Percentiles rank a stretch among this genome's conserved stretches.
phyloP scores from a whole-genome alignment of 1,140 invertebrate genomes.

The Bombyx mori region ASM3026992v2 NC_085116.1:1938001-1938500 shows the following conservation, averaged over 20 bases:
- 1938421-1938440: too few relatives aligned
- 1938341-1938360: too few relatives aligned
- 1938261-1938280: constrained; percentile 95
- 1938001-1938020: too few relatives aligned
- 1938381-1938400: too few relatives aligned
- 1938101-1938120: not conserved
- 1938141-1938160: not conserved
- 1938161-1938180: constrained; percentile 75
- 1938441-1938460: too few relatives aligned
- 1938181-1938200: constrained; percentile 91
- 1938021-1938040: not conserved
- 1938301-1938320: constrained; percentile 97
- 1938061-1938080: not conserved
- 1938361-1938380: too few relatives aligned
- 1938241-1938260: constrained; percentile 88
- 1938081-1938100: too few relatives aligned
- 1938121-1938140: too few relatives aligned
- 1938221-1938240: constrained; percentile 94
- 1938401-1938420: too few relatives aligned
- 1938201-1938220: constrained; percentile 92
- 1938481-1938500: too few relatives aligned
- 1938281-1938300: constrained; percentile 96
- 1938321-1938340: constrained; percentile 77
- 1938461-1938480: too few relatives aligned
- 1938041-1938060: not conserved